phyloP scores from a whole-genome alignment of 2,888 invertebrate genomes.

The Hipparchia sbordonii region DNA sequence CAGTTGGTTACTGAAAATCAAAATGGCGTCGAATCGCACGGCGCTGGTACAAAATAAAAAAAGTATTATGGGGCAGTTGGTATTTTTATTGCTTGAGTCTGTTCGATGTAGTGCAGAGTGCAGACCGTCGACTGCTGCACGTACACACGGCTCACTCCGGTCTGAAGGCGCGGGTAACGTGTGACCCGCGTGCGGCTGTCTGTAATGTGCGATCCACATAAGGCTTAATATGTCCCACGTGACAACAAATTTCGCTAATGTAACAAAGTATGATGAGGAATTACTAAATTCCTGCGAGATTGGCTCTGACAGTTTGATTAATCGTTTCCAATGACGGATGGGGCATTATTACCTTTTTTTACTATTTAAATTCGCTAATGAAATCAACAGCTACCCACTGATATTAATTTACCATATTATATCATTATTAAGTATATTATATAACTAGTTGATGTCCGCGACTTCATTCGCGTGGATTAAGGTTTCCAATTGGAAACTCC shows the following conservation, averaged over 20 bases:
- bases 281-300: slow-evolving; percentile 59
- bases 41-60: too few relatives aligned
- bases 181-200: not conserved
- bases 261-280: slow-evolving; percentile 47
- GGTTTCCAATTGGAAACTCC: too few relatives aligned
- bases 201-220: not conserved
- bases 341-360: slow-evolving; percentile 33
- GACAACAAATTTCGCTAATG: slow-evolving; percentile 26
- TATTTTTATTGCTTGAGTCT: too few relatives aligned
- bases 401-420: slow-evolving; percentile 18
- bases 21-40: too few relatives aligned
- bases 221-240: not conserved
- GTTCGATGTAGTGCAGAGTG: too few relatives aligned
- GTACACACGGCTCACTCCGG: not conserved
- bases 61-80: too few relatives aligned
- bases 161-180: too few relatives aligned
- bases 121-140: not conserved
- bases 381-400: slow-evolving; percentile 29
- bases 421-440: not conserved
- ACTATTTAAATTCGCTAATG: slow-evolving; percentile 36
- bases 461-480: too few relatives aligned
- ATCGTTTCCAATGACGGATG: slow-evolving; percentile 40
- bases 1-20: too few relatives aligned
- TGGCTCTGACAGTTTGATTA: slow-evolving; percentile 54
- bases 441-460: too few relatives aligned